Percentiles rank a stretch among this genome's conserved stretches.
These are phyloP conservation scores for Dromaius novaehollandiae DNA, from an alignment of 2,113 vertebrate species.

Conservation along the genomic window DNA sequence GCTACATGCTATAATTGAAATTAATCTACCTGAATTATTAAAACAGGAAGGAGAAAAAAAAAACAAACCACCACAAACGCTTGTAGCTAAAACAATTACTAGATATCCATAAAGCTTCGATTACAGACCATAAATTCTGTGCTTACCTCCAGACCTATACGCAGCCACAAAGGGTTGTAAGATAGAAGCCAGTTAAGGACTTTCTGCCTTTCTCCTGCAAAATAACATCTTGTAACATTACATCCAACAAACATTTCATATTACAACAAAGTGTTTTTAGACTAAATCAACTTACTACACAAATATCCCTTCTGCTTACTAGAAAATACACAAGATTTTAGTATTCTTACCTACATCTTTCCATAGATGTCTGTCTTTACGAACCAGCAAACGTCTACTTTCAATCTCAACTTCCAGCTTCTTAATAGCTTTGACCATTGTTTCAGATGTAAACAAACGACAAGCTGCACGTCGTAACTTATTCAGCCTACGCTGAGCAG, in stretches of 20 bases:
- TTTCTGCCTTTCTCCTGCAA: constrained; percentile 91
- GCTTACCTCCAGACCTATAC: constrained; percentile 93
- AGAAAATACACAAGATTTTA: background rate
- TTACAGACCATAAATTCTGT: background rate
- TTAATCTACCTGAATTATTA: background rate
- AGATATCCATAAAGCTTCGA: background rate
- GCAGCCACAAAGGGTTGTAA: constrained; percentile 95
- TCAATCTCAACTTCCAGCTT: constrained; percentile 91
- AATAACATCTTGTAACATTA: background rate
- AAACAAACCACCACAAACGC: background rate
- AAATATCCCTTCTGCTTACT: background rate
- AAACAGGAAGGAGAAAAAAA: background rate
- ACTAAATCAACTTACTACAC: background rate
- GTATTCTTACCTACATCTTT: constrained; percentile 89
- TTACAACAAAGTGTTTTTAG: background rate
- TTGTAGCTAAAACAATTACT: background rate
- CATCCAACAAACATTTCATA: background rate
- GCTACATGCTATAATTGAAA: background rate
- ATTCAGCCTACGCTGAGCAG: constrained; percentile 85
- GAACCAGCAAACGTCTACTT: constrained; percentile 83
- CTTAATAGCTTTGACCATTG: constrained; percentile 88
- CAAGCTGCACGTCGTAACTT: constrained; percentile 87
- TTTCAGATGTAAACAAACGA: constrained; percentile 84
- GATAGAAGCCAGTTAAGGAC: constrained; percentile 92
- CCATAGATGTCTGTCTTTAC: constrained; percentile 94